Evolutionary conservation across 2,888 invertebrate species (phyloP), one percentile per base, ranked within the genome.

Genomic region (Troglohyphantes excavatus): DNA sequence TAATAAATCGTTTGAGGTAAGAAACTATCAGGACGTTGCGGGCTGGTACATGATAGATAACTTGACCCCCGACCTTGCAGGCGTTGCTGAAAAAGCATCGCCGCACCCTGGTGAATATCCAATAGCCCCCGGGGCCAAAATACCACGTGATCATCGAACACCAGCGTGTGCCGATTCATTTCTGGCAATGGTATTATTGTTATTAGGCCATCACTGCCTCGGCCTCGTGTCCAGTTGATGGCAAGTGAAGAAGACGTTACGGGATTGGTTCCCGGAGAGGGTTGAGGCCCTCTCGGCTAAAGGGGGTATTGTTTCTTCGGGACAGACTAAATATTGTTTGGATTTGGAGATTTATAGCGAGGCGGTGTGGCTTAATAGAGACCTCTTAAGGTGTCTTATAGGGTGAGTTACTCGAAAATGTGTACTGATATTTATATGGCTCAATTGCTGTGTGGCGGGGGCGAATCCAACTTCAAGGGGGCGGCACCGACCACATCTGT

Each of bases 1-100:
- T 89, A 89, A 89, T 89, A 89, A 89, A 89, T 89, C 88, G 88
- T 83, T 89, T 81, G 70, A 73, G 70, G 70, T 81, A 81, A 82
- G 88, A 76, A 89, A 89, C 88, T 89, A 89, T 89, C 88, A 89
- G 88, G 88, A 90, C 68, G 76, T 43, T 90, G 63, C 78, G 89
- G 83, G 89, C 84, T 83, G 65, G 89, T 84, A 84, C 84, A 90
- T 84, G 89, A 90, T 90, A 90, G 89, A 90, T 90, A 90, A 78
- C 88, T 89, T 89, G 88, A 89, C 88, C 88, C 65, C 5, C 68
- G 87, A 89, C 88, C 75, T 73, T 19, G 43, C 88, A 89, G 88
- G 88, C 88, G 88, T 89, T 82, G 88, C 88, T 89, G 79, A 70
- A 79, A 79, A 79, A 70, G 63, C 86, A 79, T 72, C 79, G 86